Base-by-base conservation (phyloP, 2,113 vertebrate genomes). In the Catharus fuscescens region DNA sequence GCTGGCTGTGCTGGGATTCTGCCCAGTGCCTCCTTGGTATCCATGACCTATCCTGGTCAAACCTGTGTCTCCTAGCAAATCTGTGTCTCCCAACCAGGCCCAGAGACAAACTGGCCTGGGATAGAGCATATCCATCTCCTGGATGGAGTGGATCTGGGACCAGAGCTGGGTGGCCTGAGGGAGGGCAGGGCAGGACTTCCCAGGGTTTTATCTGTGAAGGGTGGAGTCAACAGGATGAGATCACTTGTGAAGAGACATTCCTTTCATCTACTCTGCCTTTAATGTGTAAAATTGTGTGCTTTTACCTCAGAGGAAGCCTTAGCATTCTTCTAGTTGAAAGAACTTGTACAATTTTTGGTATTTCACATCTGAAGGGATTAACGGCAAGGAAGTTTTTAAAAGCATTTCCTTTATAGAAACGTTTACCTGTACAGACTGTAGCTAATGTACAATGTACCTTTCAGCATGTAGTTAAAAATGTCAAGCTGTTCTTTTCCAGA, bases 231-330 rank as follows among this genome's bases (percentile, higher is more conserved):
- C 1, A 4, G 26, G 31, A 66, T 50, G 2, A 3, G 36, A 78
- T 59, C 0, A 1, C 67, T 90, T 82, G 26, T 60, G 73, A 91
- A 47, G 31, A 87, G 61, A 52, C 18, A 4, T 78, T 79, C 24
- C 73, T 94, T 92, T 96, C 60, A 89, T 87, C 80, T 81, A 14
- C 24, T 5, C 16, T 50, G 19, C 32, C 77, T 92, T 91, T 84
- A 91, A 71, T 86, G 61, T 87, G 80, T 28, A 29, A 81, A 89
- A 71, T 3, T 36, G 29, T 10, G 48, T 70, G 47, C 60, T 84
- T 91, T 77, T 66, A 65, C 60, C 54, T 87, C 0, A 87, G 80
- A 73, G 52, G 23, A 89, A 80, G 52, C 23, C 8, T 59, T 62
- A 74, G 60, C 52, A 20, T 81, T 84, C 78, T 80, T 67, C 47